Conservation (phyloP, 2,888 invertebrate species). For the Microplitis manilae region DNA sequence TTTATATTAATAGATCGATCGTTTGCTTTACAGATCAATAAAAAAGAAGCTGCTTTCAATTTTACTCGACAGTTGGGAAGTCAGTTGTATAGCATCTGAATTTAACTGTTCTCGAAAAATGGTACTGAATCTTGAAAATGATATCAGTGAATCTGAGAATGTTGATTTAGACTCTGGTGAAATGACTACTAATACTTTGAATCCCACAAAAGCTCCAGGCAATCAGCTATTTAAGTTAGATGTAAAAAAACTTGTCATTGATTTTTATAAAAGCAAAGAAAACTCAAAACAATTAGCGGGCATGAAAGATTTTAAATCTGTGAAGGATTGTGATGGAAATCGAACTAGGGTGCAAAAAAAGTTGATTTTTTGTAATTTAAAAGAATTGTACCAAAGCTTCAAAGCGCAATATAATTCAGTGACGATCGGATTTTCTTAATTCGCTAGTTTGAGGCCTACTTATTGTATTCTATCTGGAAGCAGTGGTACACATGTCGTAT, state of each 20-base stretch:
- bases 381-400: constrained; percentile 29
- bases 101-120: constrained; percentile 8
- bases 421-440: background rate
- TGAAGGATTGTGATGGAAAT: constrained; percentile 16
- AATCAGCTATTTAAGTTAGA: background rate
- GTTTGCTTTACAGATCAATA: background rate
- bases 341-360: constrained; percentile 29
- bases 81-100: background rate
- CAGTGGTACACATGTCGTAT: constrained; percentile 9
- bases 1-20: background rate
- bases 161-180: background rate
- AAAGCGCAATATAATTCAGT: constrained; percentile 12
- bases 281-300: constrained; percentile 5
- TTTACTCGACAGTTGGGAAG: constrained; percentile 4
- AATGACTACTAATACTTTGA: background rate
- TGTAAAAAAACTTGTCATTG: background rate
- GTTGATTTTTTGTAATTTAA: constrained; percentile 23
- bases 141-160: background rate
- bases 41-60: constrained; percentile 5
- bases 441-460: background rate
- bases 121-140: background rate
- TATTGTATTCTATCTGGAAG: constrained; percentile 5
- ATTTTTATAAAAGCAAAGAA: constrained; percentile 18
- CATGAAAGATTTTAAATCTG: constrained; percentile 13
- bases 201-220: background rate